These are phyloP conservation scores for Nectonema munidae DNA, from an alignment of 2,888 invertebrate species.

Conservation along the genomic window DNA sequence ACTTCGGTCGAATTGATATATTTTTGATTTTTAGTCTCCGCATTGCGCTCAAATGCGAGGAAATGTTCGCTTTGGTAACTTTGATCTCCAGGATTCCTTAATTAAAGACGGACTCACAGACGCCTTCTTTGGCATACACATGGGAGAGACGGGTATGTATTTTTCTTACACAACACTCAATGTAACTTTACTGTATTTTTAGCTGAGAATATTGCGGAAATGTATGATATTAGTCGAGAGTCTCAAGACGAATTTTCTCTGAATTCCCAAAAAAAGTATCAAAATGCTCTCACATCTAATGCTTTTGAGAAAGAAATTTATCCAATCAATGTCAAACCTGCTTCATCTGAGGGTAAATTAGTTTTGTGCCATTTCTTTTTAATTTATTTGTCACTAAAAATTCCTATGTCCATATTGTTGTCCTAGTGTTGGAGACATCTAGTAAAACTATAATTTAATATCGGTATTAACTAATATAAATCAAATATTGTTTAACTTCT, in stretches of 20 bases:
- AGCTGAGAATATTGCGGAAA: constrained; percentile 42
- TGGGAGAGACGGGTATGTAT: constrained; percentile 39
- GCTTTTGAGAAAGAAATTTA: constrained; percentile 6
- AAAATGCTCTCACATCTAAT: constrained; percentile 26
- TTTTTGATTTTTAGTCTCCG: constrained; percentile 27
- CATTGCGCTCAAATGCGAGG: constrained; percentile 33
- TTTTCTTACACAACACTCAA: neutral
- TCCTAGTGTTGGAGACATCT: too few species aligned
- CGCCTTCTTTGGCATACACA: constrained; percentile 37
- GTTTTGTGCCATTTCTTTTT: too few species aligned
- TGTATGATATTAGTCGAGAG: constrained; percentile 32
- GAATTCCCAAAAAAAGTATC: constrained; percentile 34
- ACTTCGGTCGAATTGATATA: too few species aligned
- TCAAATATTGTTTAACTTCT: too few species aligned
- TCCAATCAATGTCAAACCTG: neutral
- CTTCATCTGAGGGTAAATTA: too few species aligned
- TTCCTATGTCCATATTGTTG: too few species aligned
- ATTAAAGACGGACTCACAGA: constrained; percentile 39
- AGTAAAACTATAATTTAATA: too few species aligned
- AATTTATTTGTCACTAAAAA: too few species aligned
- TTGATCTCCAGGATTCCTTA: constrained; percentile 33
- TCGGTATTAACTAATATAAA: too few species aligned
- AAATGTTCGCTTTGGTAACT: constrained; percentile 35
- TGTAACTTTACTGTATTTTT: constrained; percentile 16
- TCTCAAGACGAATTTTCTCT: constrained; percentile 38